phyloP scores from a whole-genome alignment of 2,888 invertebrate genomes.

The Folsomia candida region DNA sequence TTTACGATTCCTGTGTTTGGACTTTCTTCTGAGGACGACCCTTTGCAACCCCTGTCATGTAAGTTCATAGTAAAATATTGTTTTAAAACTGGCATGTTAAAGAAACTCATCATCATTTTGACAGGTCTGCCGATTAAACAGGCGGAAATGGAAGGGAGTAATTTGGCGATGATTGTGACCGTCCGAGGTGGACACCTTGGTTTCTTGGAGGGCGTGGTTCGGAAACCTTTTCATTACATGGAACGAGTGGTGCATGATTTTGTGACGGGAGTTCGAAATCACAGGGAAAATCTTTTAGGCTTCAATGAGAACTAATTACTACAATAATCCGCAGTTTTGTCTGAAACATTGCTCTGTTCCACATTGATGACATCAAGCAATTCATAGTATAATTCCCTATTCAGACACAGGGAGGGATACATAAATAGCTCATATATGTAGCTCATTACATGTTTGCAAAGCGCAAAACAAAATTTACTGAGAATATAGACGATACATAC shows the following conservation, averaged over 20 bases:
- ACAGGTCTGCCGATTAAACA: slow-evolving; percentile 66
- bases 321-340: too few species aligned
- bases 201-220: slow-evolving; percentile 43
- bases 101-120: not conserved
- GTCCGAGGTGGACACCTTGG: slow-evolving; percentile 52
- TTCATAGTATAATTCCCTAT: too few species aligned
- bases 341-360: too few species aligned
- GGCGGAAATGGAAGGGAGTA: slow-evolving; percentile 60
- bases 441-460: not conserved
- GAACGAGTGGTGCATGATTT: slow-evolving; percentile 46
- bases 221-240: slow-evolving; percentile 47
- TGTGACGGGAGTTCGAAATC: slow-evolving; percentile 36
- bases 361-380: too few species aligned
- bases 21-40: slow-evolving; percentile 65
- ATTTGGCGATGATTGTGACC: slow-evolving; percentile 70
- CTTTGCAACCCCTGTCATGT: slow-evolving; percentile 76
- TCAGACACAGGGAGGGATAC: not conserved
- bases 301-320: not conserved
- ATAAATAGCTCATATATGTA: not conserved
- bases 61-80: slow-evolving; percentile 42
- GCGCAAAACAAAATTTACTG: not conserved
- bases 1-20: slow-evolving; percentile 42
- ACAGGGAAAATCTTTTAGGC: slow-evolving; percentile 31
- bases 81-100: not conserved
- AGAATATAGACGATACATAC: not conserved